phyloP scores from a whole-genome alignment of 2,797 vertebrate genomes.

The Kryptolebias ocellatus region DNA sequence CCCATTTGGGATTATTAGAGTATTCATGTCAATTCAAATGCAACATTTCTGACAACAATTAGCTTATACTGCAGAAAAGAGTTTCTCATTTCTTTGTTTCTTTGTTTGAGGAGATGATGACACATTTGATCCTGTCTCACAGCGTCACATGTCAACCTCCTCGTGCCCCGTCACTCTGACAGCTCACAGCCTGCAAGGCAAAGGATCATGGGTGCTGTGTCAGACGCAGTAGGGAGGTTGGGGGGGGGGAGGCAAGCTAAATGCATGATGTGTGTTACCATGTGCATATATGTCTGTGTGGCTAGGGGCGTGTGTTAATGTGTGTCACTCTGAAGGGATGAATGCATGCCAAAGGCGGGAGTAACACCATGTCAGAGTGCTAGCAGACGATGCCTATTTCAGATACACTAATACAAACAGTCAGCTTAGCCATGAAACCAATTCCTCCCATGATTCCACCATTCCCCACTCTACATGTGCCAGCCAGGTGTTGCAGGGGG shows the following conservation, averaged over 20 bases:
- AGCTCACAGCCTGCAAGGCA: conserved; percentile 77
- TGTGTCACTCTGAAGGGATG: conserved; percentile 70
- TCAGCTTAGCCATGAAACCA: conserved; percentile 84
- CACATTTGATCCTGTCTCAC: conserved; percentile 80
- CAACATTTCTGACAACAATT: conserved; percentile 37
- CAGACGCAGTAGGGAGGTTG: conserved; percentile 69
- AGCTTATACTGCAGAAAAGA: conserved; percentile 48
- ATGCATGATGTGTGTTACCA: conserved; percentile 56
- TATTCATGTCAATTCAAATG: not conserved
- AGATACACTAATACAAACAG: conserved; percentile 81
- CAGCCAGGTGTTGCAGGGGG: conserved; percentile 35
- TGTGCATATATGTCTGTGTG: conserved; percentile 16
- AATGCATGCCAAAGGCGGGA: conserved; percentile 78
- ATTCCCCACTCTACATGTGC: conserved; percentile 41
- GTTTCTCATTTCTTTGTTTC: conserved; percentile 68
- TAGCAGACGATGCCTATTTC: conserved; percentile 85
- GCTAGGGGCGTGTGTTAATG: conserved; percentile 31
- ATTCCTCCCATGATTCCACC: conserved; percentile 75
- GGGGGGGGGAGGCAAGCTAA: conserved; percentile 60
- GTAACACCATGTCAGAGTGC: conserved; percentile 85
- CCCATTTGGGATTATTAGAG: not conserved
- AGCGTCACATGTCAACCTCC: conserved; percentile 76
- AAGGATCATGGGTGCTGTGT: conserved; percentile 80
- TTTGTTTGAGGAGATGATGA: conserved; percentile 78
- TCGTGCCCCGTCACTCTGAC: conserved; percentile 77